Conservation (phyloP, 2,888 invertebrate genomes). For the Bugulina stolonifera region DNA sequence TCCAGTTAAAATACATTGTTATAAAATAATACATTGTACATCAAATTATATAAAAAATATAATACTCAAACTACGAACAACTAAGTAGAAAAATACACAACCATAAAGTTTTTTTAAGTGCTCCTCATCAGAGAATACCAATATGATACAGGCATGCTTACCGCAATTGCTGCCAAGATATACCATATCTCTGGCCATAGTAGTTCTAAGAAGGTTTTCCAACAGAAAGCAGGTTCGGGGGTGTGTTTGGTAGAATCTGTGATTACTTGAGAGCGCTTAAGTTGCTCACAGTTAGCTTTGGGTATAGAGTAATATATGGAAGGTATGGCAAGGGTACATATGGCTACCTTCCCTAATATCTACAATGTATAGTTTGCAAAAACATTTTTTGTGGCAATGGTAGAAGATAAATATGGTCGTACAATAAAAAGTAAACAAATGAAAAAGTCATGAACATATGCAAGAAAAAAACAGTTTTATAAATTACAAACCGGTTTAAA, state of each 20-base stretch:
- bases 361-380: no score
- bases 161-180: constrained; percentile 70
- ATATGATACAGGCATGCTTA: constrained; percentile 56
- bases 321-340: not conserved
- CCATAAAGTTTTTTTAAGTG: no score
- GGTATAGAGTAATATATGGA: not conserved
- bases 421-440: not conserved
- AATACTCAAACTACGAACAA: no score
- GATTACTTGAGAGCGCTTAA: not conserved
- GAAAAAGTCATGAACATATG: not conserved
- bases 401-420: not conserved
- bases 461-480: not conserved
- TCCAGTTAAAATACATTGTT: not conserved
- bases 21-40: no score
- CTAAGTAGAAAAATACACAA: no score
- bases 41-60: no score
- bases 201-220: constrained; percentile 68
- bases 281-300: constrained; percentile 1
- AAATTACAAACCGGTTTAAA: not conserved
- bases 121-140: constrained; percentile 30
- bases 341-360: not conserved
- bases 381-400: no score
- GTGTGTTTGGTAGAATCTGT: not conserved
- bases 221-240: constrained; percentile 64
- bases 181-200: constrained; percentile 71